phyloP scores from a whole-genome alignment of 2,113 vertebrate species.

The Eulacestoma nigropectus region DNA sequence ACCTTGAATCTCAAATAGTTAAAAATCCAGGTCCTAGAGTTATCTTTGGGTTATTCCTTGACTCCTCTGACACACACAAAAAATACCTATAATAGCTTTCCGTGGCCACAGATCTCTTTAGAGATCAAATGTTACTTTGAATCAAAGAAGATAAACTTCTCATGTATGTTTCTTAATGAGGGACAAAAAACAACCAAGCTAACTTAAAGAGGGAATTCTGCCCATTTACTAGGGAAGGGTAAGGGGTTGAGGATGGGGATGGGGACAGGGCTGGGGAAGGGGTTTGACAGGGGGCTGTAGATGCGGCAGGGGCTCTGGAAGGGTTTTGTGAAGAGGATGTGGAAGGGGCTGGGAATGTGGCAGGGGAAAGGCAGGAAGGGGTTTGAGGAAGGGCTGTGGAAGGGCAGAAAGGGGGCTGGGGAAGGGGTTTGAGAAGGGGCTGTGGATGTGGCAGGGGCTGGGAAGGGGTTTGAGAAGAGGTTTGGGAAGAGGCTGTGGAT shows the following conservation, averaged over 20 bases:
- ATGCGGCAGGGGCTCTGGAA: no score
- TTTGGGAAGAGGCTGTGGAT: no score
- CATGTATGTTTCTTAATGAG: background rate
- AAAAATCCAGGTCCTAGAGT: background rate
- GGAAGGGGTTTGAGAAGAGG: no score
- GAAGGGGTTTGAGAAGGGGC: no score
- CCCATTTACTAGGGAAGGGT: background rate
- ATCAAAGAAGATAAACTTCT: background rate
- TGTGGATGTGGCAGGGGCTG: no score
- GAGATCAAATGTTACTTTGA: background rate
- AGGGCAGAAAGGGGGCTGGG: no score
- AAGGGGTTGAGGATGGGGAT: background rate
- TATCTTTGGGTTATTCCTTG: background rate
- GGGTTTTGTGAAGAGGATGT: no score
- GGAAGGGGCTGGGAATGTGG: no score
- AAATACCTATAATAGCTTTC: background rate
- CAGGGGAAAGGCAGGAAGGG: no score
- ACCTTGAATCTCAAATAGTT: background rate
- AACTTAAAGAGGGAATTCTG: background rate
- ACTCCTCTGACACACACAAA: background rate
- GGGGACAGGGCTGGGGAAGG: no score
- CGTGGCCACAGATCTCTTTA: background rate
- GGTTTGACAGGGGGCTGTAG: background rate
- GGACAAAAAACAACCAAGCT: background rate
- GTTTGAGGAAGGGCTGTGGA: no score